Evolutionary conservation across 2,797 vertebrate genomes (phyloP).

Genomic region (Toxotes lorentzi): DNA sequence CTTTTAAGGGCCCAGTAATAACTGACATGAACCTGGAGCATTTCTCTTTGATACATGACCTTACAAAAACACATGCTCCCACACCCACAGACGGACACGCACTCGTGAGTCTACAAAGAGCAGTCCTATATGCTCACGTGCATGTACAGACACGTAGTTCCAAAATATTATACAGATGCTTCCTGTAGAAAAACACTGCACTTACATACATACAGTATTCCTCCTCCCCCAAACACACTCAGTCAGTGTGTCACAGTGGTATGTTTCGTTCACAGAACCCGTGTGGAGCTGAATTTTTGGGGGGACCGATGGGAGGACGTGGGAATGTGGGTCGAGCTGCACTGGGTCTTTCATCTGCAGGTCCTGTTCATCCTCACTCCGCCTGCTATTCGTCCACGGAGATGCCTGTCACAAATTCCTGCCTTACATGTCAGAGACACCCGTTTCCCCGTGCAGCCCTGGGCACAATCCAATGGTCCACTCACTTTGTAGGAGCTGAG

Average conservation of each 20-base stretch:
- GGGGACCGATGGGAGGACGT: constrained; percentile 45
- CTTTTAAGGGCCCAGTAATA: constrained; percentile 18
- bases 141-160: constrained; percentile 40
- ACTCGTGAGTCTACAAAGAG: neutral
- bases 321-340: constrained; percentile 17
- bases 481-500: constrained; percentile 40
- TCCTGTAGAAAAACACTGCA: constrained; percentile 9
- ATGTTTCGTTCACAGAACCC: constrained; percentile 23
- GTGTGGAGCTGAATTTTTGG: constrained; percentile 18
- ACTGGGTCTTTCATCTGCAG: constrained; percentile 57
- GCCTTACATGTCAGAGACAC: constrained; percentile 71
- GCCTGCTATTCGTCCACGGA: constrained; percentile 43
- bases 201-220: constrained; percentile 2
- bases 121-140: constrained; percentile 16
- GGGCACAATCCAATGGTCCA: constrained; percentile 40
- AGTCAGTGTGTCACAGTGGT: constrained; percentile 18
- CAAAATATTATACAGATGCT: constrained; percentile 33
- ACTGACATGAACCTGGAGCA: constrained; percentile 28
- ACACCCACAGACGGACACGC: neutral
- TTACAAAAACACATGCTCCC: constrained; percentile 8
- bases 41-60: constrained; percentile 39
- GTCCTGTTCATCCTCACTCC: constrained; percentile 70
- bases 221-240: constrained; percentile 1
- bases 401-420: constrained; percentile 65
- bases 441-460: constrained; percentile 36